Evolutionary conservation across 2,797 vertebrate species (phyloP), one percentile per base, ranked within the genome.

Genomic region (Myioborus miniatus): DNA sequence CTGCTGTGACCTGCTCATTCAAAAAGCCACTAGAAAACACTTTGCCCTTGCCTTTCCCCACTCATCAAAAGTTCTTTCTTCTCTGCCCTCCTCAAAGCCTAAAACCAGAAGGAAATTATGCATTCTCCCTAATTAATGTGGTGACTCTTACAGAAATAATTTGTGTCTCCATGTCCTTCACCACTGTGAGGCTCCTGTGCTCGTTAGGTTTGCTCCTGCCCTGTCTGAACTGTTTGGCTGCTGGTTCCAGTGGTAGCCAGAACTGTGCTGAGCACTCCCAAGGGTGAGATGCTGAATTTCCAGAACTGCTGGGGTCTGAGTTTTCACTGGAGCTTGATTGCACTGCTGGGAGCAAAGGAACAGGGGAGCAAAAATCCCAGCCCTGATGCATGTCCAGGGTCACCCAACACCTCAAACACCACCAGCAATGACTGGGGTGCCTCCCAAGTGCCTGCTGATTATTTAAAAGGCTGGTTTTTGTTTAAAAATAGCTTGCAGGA

Each of bases 91-190:
- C 81, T 84, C 85, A 91, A 90, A 90, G 72, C 87, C 68, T 81
- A 80, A 93, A 94, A 90, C 64, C 58, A 44, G 65, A 58, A 70
- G 89, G 56, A 93, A 93, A 90, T 84, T 2, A 68, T 39, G 29
- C 44, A 46, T 74, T 80, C n/a, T 60, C 75, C 32, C 86, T 94
- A 93, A 96, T 96, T 93, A 96, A 76, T 41, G 82, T 55, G 87
- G 32, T 37, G 64, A 39, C 76, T 97, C 84, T 84, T 77, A 37
- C 34, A 60, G 90, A 82, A 92, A 84, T 87, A 79, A 93, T 92
- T 90, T 52, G 15, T 41, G 17, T 8, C 44, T 72, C 36, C 1
- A 0, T 32, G 52, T 43, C 58, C 71, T 90, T 72, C 58, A 46
- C 20, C 1, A 4, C 77, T 75, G 43, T n/a, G 80, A 72, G 62